Base-by-base conservation (phyloP, 2,797 vertebrate genomes). In the Crypturellus tataupa region DNA sequence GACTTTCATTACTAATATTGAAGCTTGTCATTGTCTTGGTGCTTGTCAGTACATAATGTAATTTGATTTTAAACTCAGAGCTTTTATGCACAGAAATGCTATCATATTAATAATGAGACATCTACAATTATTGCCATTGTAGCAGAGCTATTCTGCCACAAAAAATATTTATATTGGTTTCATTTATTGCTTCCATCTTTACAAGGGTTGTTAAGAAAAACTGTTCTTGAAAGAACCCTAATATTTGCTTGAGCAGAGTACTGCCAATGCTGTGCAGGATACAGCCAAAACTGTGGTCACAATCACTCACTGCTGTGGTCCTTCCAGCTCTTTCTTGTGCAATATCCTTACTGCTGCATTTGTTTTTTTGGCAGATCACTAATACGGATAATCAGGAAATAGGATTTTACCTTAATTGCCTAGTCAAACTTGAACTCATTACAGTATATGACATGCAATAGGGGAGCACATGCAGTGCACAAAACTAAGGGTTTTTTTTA, bases 151-250 rank as follows among this genome's bases (percentile, higher is more conserved):
- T 4, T 35, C 14, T 20, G 42, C 40, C n/a, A 63, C 19, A 59
- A 73, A 89, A 68, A 78, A 49, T 31, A 6, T 89, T 70, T 67
- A 42, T 5, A n/a, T 67, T 58, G 62, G 7, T 40, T 69, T n/a
- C 18, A 24, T 64, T 37, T 58, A 60, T 44, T 65, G 10, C 4
- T 39, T 82, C 40, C 75, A 40, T 33, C 10, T 35, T 75, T 35
- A 82, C 1, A 1, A 46, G 49, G 12, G 72, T 24, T 3, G 4
- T 46, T 79, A 73, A 51, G n/a, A 62, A 35, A n/a, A 12, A 51
- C 14, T 0, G 0, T 13, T 10, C 10, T 44, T 80, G 20, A 85
- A 73, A 70, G 8, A 17, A 37, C 19, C 6, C 20, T 59, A 67
- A 12, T 13, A 56, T 81, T 81, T 65, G 42, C 12, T 80, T 49